These are phyloP conservation scores for Acanthochromis polyacanthus DNA, from an alignment of 2,113 vertebrate species.

Conservation along the genomic window DNA sequence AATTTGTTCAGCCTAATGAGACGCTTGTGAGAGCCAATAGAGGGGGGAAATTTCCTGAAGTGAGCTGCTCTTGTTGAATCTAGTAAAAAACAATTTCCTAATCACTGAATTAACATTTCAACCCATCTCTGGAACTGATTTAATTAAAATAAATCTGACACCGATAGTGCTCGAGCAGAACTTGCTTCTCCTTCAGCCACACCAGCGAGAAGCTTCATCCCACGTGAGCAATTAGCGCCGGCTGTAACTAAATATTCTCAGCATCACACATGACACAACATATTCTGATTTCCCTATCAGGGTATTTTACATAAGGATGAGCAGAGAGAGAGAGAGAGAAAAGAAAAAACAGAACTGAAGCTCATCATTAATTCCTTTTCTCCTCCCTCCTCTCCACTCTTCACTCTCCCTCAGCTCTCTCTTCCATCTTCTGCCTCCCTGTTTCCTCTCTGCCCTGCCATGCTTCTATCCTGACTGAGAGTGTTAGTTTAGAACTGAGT, in stretches of 20 bases:
- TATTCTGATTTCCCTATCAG: constrained; percentile 32
- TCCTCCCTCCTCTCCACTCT: constrained; percentile 50
- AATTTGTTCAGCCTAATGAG: not conserved
- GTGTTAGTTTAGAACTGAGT: constrained; percentile 78
- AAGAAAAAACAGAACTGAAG: constrained; percentile 1
- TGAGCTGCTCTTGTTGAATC: constrained; percentile 31
- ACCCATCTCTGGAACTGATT: constrained; percentile 46
- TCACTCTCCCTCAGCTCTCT: constrained; percentile 46
- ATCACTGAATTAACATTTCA: constrained; percentile 52
- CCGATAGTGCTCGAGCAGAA: not conserved
- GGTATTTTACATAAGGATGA: constrained; percentile 51
- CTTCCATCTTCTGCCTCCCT: constrained; percentile 40
- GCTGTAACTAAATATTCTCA: constrained; percentile 43
- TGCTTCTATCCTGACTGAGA: constrained; percentile 69
- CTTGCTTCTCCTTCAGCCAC: constrained; percentile 26
- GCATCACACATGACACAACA: constrained; percentile 58
- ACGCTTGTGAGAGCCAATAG: not conserved
- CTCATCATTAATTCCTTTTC: constrained; percentile 59
- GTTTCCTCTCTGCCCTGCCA: constrained; percentile 50
- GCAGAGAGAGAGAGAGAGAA: not conserved
- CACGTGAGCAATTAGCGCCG: constrained; percentile 48
- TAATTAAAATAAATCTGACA: constrained; percentile 45
- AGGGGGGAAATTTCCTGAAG: constrained; percentile 3
- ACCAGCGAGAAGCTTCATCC: constrained; percentile 37
- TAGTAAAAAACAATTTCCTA: constrained; percentile 29